These are phyloP conservation scores for Tiphia femorata DNA, from an alignment of 2,888 invertebrate genomes.

Conservation along the genomic window DNA sequence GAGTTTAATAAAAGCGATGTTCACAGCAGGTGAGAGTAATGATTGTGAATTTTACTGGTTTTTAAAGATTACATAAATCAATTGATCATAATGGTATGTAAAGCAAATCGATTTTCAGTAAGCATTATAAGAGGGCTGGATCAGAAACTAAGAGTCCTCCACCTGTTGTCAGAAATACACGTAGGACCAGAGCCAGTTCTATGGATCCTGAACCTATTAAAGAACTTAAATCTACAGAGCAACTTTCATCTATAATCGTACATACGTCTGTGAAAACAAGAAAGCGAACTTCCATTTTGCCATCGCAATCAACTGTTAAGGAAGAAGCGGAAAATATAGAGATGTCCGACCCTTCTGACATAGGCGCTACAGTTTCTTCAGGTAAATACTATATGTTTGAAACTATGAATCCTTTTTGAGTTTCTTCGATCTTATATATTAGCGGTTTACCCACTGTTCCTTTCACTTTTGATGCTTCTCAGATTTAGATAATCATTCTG, in stretches of 20 bases:
- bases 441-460: too few species aligned
- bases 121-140: conserved; percentile 45
- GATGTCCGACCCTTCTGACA: too few species aligned
- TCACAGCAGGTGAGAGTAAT: conserved; percentile 27
- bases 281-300: conserved; percentile 41
- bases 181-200: conserved; percentile 57
- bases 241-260: background rate
- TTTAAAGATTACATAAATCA: too few species aligned
- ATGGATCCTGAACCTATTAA: conserved; percentile 42
- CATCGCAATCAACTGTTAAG: conserved; percentile 41
- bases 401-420: too few species aligned
- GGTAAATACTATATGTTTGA: too few species aligned
- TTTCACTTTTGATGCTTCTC: too few species aligned
- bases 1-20: conserved; percentile 2
- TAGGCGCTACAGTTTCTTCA: too few species aligned
- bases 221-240: conserved; percentile 7
- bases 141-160: conserved; percentile 56
- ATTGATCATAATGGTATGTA: background rate
- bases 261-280: conserved; percentile 41
- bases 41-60: too few species aligned
- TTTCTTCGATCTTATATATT: too few species aligned
- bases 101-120: conserved; percentile 1
- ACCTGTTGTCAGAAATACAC: conserved; percentile 36
- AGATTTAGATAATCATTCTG: too few species aligned
- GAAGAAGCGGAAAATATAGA: conserved; percentile 51